phyloP scores from a whole-genome alignment of 1,140 invertebrate genomes.

The Ips nitidus region DNA sequence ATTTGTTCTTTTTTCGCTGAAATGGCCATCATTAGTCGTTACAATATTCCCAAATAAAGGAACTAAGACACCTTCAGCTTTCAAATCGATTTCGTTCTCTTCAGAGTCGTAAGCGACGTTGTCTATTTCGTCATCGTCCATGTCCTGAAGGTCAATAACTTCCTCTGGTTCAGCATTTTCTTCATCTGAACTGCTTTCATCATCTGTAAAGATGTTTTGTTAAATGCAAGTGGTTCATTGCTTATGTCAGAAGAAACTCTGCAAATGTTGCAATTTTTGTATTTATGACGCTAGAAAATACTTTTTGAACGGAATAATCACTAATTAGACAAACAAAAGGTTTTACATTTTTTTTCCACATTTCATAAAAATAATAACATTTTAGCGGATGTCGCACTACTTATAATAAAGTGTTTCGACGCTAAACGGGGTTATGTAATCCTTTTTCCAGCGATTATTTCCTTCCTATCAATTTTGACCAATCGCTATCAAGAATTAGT shows the following conservation, averaged over 20 bases:
- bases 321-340: too few relatives aligned
- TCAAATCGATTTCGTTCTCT: slow-evolving; percentile 67
- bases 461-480: too few relatives aligned
- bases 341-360: too few relatives aligned
- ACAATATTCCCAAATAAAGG: too few relatives aligned
- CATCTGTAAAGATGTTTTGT: slow-evolving; percentile 49
- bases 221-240: slow-evolving; percentile 14
- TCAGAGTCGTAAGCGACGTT: slow-evolving; percentile 73
- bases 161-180: slow-evolving; percentile 52
- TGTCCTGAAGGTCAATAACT: slow-evolving; percentile 44
- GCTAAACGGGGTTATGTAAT: too few relatives aligned
- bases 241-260: background rate
- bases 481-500: too few relatives aligned
- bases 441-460: too few relatives aligned
- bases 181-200: slow-evolving; percentile 53
- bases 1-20: slow-evolving; percentile 46
- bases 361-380: too few relatives aligned
- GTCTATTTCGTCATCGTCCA: slow-evolving; percentile 52
- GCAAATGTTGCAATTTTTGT: background rate
- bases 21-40: background rate
- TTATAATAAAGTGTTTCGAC: too few relatives aligned
- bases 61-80: background rate
- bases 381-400: too few relatives aligned
- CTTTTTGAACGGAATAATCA: too few relatives aligned
- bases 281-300: too few relatives aligned